Conservation (phyloP, 2,113 vertebrate species). For the Lamprotornis superbus region DNA sequence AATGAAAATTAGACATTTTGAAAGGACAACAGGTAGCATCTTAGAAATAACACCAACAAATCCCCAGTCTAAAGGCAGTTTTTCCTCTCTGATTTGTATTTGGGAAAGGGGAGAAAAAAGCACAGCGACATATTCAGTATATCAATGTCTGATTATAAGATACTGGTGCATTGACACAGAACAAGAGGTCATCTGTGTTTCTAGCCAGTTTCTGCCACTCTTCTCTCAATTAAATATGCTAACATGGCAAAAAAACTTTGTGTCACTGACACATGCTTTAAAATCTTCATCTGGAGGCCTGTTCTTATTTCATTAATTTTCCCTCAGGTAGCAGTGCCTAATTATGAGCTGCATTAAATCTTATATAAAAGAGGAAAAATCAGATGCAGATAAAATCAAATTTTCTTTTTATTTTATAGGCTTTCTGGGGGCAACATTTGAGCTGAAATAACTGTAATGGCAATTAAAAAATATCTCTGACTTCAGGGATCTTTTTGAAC, state of each 20-base stretch:
- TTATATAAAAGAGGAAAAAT: background rate
- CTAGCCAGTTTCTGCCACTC: background rate
- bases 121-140: background rate
- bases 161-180: background rate
- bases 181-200: background rate
- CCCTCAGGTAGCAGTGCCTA: background rate
- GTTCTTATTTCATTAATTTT: slow-evolving; percentile 24
- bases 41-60: background rate
- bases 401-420: slow-evolving; percentile 3
- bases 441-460: background rate
- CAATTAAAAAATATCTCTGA: background rate
- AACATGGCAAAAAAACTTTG: background rate
- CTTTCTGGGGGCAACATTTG: slow-evolving; percentile 1
- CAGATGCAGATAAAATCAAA: background rate
- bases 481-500: background rate
- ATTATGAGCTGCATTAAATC: slow-evolving; percentile 19
- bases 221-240: slow-evolving; percentile 5
- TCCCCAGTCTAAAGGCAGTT: fast-evolving
- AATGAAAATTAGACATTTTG: background rate
- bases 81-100: background rate
- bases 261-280: background rate
- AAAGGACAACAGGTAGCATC: background rate
- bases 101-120: background rate
- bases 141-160: background rate
- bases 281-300: background rate